phyloP scores from a whole-genome alignment of 2,797 vertebrate species.

The Cetoscarus ocellatus region DNA sequence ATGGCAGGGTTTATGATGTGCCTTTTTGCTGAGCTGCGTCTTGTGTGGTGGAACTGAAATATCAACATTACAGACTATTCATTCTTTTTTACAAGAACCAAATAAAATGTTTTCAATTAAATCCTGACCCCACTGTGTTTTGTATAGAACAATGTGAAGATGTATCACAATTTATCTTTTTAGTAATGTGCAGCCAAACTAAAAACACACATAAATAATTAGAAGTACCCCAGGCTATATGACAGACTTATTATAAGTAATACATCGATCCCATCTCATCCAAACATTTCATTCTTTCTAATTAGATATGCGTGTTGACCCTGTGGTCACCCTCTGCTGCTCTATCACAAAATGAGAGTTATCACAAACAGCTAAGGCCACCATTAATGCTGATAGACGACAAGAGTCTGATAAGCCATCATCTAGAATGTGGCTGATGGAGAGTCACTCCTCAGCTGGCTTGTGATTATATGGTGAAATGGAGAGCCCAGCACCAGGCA shows the following conservation, averaged over 20 bases:
- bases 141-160: not conserved
- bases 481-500: constrained; percentile 50
- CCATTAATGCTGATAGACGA: constrained; percentile 66
- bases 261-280: constrained; percentile 32
- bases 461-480: constrained; percentile 76
- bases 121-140: not conserved
- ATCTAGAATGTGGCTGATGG: constrained; percentile 67
- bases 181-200: constrained; percentile 26
- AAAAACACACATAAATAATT: constrained; percentile 34
- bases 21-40: not conserved
- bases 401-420: constrained; percentile 59
- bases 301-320: constrained; percentile 51
- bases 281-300: constrained; percentile 50
- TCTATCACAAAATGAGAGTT: constrained; percentile 63
- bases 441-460: constrained; percentile 63
- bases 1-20: not conserved
- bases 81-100: not conserved
- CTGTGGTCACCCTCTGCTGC: constrained; percentile 48
- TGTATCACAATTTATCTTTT: constrained; percentile 27
- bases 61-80: constrained; percentile 2
- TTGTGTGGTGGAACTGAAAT: not conserved
- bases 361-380: constrained; percentile 58
- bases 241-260: constrained; percentile 39
- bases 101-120: not conserved
- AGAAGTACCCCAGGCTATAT: constrained; percentile 15